A percentile compares a stretch with the other conserved stretches of the same genome.
Conservation (phyloP, 2,888 invertebrate species). For the Scrobipalpa atriplicella region DNA sequence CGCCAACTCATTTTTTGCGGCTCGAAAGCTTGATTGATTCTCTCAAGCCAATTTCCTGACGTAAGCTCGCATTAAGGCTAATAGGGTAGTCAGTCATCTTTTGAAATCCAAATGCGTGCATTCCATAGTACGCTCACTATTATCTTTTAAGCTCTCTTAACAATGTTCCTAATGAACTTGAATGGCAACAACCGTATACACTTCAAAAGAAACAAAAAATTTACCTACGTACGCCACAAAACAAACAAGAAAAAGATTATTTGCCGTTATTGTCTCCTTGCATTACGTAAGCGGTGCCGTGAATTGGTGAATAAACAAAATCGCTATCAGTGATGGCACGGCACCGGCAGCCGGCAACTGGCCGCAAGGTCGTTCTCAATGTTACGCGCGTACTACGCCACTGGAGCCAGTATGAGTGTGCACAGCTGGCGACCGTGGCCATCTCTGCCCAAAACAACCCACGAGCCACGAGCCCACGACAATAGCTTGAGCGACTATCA, state of each 20-base stretch:
- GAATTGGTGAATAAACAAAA: slow-evolving; percentile 39
- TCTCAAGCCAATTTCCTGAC: slow-evolving; percentile 9
- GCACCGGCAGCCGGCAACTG: slow-evolving; percentile 55
- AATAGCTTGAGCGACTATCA: neutral
- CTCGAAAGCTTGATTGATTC: slow-evolving; percentile 13
- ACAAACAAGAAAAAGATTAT: slow-evolving; percentile 7
- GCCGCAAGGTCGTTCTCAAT: slow-evolving; percentile 74
- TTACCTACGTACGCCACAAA: neutral
- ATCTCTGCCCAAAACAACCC: slow-evolving; percentile 32
- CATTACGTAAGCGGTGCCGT: slow-evolving; percentile 32
- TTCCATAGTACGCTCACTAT: neutral
- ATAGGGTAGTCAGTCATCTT: slow-evolving; percentile 1
- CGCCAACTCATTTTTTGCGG: slow-evolving; percentile 18
- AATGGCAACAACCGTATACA: neutral
- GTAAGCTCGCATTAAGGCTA: slow-evolving; percentile 9
- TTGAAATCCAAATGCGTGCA: neutral
- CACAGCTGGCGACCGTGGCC: slow-evolving; percentile 55
- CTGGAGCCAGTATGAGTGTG: slow-evolving; percentile 43
- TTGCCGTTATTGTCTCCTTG: slow-evolving; percentile 26
- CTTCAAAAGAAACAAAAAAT: neutral
- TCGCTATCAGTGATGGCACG: slow-evolving; percentile 45
- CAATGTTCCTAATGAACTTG: neutral
- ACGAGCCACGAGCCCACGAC: slow-evolving; percentile 9
- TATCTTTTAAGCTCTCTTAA: neutral
- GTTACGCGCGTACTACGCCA: slow-evolving; percentile 52